These are phyloP conservation scores for Thaumatotibia leucotreta DNA, from an alignment of 1,140 invertebrate species.

Conservation along the genomic window DNA sequence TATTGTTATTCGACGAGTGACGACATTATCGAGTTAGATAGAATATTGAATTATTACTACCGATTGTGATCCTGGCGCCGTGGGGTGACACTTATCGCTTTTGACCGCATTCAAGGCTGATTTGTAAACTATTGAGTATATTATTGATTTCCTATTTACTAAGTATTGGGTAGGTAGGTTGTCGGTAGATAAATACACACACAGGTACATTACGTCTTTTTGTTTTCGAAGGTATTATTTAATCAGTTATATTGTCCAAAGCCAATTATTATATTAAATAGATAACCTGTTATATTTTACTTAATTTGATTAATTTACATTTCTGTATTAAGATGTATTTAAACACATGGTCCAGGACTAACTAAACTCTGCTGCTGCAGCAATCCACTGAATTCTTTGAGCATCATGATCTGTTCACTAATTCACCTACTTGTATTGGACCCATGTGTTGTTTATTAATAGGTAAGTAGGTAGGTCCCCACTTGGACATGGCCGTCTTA, in stretches of 20 bases:
- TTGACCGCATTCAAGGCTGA: constrained; percentile 30
- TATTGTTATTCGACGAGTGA: constrained; percentile 13
- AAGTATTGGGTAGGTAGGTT: too few species aligned
- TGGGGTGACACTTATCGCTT: constrained; percentile 18
- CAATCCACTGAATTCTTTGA: neutral
- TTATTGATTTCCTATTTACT: neutral
- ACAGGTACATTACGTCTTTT: neutral
- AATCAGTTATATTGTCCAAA: too few species aligned
- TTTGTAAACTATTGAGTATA: constrained; percentile 15
- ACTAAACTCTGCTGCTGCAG: neutral
- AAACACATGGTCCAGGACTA: neutral
- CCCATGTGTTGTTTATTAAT: neutral
- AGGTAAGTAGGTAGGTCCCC: neutral
- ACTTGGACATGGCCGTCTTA: neutral
- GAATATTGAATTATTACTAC: constrained; percentile 10
- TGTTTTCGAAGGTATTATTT: too few species aligned
- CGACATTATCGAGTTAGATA: constrained; percentile 20
- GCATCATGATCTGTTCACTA: neutral
- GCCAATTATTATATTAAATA: too few species aligned
- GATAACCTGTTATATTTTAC: neutral
- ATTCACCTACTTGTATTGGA: neutral
- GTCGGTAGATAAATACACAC: neutral
- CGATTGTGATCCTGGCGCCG: constrained; percentile 7
- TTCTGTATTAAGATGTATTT: neutral
- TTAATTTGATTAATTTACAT: too few species aligned